Base-by-base conservation (phyloP, 2,113 vertebrate species). In the Sinocyclocheilus anophthalmus region DNA sequence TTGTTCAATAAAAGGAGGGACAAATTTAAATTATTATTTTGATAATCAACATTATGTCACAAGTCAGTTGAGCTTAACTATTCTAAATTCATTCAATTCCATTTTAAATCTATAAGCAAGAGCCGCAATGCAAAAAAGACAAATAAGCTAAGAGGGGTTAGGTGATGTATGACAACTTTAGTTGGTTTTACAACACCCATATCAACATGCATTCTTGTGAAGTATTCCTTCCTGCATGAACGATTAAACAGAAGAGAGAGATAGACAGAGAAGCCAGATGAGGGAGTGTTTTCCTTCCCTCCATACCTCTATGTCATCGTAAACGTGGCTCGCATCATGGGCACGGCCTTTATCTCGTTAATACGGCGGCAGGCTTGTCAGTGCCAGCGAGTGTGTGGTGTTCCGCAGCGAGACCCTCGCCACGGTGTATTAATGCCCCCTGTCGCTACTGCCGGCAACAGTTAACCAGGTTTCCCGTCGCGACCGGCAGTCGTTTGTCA, bases 391-490 rank as follows among this genome's bases (percentile, higher is more conserved):
- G 76, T 84, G 83, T 59, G 81, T 87, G 83, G 69, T 67, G 84
- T 83, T 85, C 82, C 61, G 57, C 83, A 69, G 90, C 88, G 65
- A 81, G 83, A 87, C 81, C 86, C 82, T 81, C 81, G 76, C 67
- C 24, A 77, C n/a, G 50, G 78, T 87, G 87, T 91, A 89, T 91
- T 91, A 91, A 91, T 89, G 88, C 84, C 80, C 85, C 87, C 75
- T 86, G 88, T 88, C 81, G 83, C 61, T 82, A 70, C 82, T 45
- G 78, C 84, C 45, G 65, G 30, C 77, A 55, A 37, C 20, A 42
- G 73, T 81, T 89, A 85, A 88, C 85, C 89, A 83, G 67, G 80
- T 88, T 77, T 83, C 86, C 87, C 63, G 53, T 65, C 37, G 86
- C 72, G 69, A 86, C 83, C 82, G 45, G 42, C 26, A 73, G 83